Evolutionary conservation across 2,797 vertebrate species (phyloP), one percentile per base, ranked within the genome.

Genomic region (Melanotaenia nigrans): DNA sequence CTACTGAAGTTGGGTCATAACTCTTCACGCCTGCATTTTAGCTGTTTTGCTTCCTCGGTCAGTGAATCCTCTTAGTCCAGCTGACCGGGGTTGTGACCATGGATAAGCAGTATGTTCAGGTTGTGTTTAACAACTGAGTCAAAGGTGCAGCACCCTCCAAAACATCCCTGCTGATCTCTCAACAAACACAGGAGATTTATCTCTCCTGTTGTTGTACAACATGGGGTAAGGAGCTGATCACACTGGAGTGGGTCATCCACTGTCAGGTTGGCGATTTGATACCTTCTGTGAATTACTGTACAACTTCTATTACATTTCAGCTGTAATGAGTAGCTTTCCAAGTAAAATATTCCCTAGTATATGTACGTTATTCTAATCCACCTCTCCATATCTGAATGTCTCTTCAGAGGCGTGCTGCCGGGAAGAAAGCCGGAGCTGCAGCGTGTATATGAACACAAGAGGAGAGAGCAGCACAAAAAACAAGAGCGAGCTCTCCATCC

Each of bases 321-420:
- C 0, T 45, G 42, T 20, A 6, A 18, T 18, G 38, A 18, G 28
- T 22, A 32, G 20, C 42, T 45, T 6, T 20, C 42, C 42, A 20
- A 45, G 16, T 20, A 18, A 18, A 12, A 45, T 16, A 45, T 45
- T 45, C 18, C 4, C 18, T 18, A 45, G 5, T 20, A 45, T 18
- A 45, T 18, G 16, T 45, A 7, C 5, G 42, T 6, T 8, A 45
- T 45, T 45, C 18, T 20, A 45, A 45, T 5, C 16, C 14, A 56
- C 28, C 2, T 38, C 35, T 68, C 4, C 25, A 7, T 57, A 3
- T 22, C 64, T 45, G 42, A 32, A 51, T 77, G 47, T 57, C 10
- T 18, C 51, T 20, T 0, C 82, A 94, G 93, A 47, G 91, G 87
- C 12, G 57, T 92, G 30, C 69, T 93, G 73, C 88, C 90, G 22